Conservation (phyloP, 2,888 invertebrate species). For the Netelia fuscicornis region DNA sequence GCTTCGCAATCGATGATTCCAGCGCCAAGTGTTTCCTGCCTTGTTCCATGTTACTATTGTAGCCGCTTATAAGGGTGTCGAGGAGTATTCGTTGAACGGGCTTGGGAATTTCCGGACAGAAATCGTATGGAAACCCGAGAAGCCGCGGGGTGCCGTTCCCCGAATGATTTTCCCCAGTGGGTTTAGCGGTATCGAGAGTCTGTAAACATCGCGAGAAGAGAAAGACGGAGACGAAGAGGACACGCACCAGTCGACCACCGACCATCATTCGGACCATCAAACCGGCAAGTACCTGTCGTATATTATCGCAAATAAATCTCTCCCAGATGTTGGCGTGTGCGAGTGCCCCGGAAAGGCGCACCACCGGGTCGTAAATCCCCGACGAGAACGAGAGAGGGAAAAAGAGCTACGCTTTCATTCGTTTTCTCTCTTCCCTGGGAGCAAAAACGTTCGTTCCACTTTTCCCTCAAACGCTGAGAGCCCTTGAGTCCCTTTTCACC, state of each 20-base stretch:
- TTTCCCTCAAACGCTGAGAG: slow-evolving; percentile 36
- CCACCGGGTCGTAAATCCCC: slow-evolving; percentile 44
- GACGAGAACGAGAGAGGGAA: not conserved
- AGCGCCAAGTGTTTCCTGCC: slow-evolving; percentile 3
- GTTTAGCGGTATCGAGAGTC: slow-evolving; percentile 56
- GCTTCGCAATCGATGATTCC: not conserved
- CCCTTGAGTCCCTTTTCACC: slow-evolving; percentile 29
- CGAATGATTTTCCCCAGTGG: slow-evolving; percentile 65
- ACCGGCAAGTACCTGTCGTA: slow-evolving; percentile 75
- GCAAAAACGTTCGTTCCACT: slow-evolving; percentile 26
- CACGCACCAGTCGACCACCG: slow-evolving; percentile 37
- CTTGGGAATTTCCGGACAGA: slow-evolving; percentile 63
- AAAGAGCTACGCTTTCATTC: not conserved
- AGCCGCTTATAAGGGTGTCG: too few species aligned
- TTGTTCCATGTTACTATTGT: not conserved
- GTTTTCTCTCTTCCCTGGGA: not conserved
- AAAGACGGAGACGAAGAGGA: slow-evolving; percentile 22
- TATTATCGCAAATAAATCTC: slow-evolving; percentile 73
- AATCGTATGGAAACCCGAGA: slow-evolving; percentile 56
- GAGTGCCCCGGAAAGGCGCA: slow-evolving; percentile 11
- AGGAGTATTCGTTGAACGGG: too few species aligned
- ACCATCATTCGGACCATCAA: slow-evolving; percentile 63
- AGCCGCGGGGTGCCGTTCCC: slow-evolving; percentile 59
- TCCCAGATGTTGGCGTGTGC: slow-evolving; percentile 72
- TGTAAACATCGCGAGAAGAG: slow-evolving; percentile 38